Evolutionary conservation across 2,888 invertebrate genomes (phyloP).

Genomic region (Phengaris alcon): DNA sequence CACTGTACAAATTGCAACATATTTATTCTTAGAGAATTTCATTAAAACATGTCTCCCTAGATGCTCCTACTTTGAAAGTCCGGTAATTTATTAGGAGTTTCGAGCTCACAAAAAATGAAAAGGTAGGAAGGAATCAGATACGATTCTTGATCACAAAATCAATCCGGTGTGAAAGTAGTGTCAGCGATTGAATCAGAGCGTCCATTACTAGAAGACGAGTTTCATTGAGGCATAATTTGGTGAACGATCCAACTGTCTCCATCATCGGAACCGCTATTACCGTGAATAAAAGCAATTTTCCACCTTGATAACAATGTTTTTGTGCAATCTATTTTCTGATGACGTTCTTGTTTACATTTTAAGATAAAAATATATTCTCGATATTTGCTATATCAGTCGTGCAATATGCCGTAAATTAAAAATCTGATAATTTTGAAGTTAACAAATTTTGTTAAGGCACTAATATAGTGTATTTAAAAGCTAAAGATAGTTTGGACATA

Average conservation of each 20-base stretch:
- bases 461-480: too few species aligned
- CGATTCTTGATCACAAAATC: conserved; percentile 53
- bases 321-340: conserved; percentile 11
- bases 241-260: conserved; percentile 47
- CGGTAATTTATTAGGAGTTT: not conserved
- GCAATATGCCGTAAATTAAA: too few species aligned
- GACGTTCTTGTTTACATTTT: not conserved
- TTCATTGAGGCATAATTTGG: conserved; percentile 56
- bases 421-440: too few species aligned
- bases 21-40: not conserved
- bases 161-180: conserved; percentile 58
- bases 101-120: conserved; percentile 21
- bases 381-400: too few species aligned
- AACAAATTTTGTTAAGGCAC: too few species aligned
- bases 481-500: too few species aligned
- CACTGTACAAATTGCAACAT: not conserved
- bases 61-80: not conserved
- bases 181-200: conserved; percentile 63
- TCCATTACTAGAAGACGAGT: conserved; percentile 60
- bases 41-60: not conserved
- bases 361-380: not conserved
- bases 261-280: conserved; percentile 23
- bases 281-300: conserved; percentile 26
- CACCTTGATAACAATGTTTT: conserved; percentile 26
- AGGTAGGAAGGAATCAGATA: conserved; percentile 12